Conservation (phyloP, 2,797 vertebrate species). For the Centroberyx gerrardi region DNA sequence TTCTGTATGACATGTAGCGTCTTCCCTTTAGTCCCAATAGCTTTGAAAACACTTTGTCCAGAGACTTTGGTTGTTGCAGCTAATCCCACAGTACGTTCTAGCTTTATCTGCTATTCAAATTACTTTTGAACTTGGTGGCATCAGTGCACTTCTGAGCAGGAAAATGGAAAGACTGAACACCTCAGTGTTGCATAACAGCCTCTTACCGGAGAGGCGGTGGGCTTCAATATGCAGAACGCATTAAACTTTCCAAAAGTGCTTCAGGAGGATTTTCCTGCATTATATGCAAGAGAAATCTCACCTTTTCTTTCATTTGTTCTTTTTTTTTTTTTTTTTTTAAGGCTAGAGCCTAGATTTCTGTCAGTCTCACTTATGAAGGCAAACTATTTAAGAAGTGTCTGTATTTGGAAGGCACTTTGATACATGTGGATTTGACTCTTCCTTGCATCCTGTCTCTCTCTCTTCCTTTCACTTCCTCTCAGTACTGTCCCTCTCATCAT, state of each 20-base stretch:
- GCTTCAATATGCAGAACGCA: slow-evolving; percentile 79
- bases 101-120: slow-evolving; percentile 76
- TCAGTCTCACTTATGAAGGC: slow-evolving; percentile 33
- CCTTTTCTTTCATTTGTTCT: slow-evolving; percentile 29
- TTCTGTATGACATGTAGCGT: background rate
- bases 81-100: background rate
- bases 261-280: slow-evolving; percentile 70
- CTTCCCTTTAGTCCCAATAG: background rate
- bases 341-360: slow-evolving; percentile 43
- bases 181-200: slow-evolving; percentile 75
- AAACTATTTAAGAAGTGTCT: slow-evolving; percentile 18
- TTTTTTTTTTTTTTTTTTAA: slow-evolving; percentile 19
- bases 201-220: slow-evolving; percentile 69
- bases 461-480: slow-evolving; percentile 24
- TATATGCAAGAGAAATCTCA: slow-evolving; percentile 57
- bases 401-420: slow-evolving; percentile 18
- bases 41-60: slow-evolving; percentile 13
- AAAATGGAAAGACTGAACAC: slow-evolving; percentile 83
- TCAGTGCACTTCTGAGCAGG: slow-evolving; percentile 67
- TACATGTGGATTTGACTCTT: slow-evolving; percentile 7
- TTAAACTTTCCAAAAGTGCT: slow-evolving; percentile 77
- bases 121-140: slow-evolving; percentile 76
- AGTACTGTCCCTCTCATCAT: slow-evolving; percentile 13
- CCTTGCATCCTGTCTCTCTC: slow-evolving; percentile 3
- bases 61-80: slow-evolving; percentile 33